These are phyloP conservation scores for Clarias gariepinus DNA, from an alignment of 2,113 vertebrate genomes.

Conservation along the genomic window DNA sequence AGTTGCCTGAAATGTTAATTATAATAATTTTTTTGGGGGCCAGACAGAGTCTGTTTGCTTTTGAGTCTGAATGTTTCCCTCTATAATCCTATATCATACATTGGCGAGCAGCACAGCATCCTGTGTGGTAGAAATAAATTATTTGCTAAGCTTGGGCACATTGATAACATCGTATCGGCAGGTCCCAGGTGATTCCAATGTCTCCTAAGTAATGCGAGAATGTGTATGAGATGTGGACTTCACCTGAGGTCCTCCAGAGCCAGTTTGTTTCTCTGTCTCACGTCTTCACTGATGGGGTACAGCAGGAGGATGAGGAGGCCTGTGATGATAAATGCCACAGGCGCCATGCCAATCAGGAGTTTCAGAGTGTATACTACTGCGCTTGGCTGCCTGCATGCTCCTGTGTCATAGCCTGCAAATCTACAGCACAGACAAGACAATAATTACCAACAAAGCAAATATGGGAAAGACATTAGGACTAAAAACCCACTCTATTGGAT, in stretches of 20 bases:
- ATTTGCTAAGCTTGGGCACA: too few species aligned
- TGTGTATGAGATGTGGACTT: not conserved
- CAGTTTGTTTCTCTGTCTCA: conserved; percentile 76
- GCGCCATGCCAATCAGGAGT: conserved; percentile 86
- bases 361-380: conserved; percentile 87
- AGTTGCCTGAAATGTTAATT: too few species aligned
- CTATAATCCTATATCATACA: too few species aligned
- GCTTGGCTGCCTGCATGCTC: conserved; percentile 80
- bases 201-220: too few species aligned
- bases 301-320: conserved; percentile 86
- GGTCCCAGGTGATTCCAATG: too few species aligned
- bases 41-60: too few species aligned
- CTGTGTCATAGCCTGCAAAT: conserved; percentile 86
- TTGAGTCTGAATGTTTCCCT: too few species aligned
- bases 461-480: conserved; percentile 33
- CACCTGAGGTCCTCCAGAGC: conserved; percentile 81
- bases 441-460: not conserved
- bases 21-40: too few species aligned
- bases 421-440: conserved; percentile 64
- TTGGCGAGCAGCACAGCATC: too few species aligned
- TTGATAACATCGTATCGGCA: too few species aligned
- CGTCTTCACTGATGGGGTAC: conserved; percentile 83
- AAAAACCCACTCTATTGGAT: not conserved
- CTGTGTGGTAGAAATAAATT: too few species aligned
- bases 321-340: conserved; percentile 82